Evolutionary conservation across 2,797 vertebrate species (phyloP), one percentile per base, ranked within the genome.

Genomic region (Lagocephalus sceleratus): DNA sequence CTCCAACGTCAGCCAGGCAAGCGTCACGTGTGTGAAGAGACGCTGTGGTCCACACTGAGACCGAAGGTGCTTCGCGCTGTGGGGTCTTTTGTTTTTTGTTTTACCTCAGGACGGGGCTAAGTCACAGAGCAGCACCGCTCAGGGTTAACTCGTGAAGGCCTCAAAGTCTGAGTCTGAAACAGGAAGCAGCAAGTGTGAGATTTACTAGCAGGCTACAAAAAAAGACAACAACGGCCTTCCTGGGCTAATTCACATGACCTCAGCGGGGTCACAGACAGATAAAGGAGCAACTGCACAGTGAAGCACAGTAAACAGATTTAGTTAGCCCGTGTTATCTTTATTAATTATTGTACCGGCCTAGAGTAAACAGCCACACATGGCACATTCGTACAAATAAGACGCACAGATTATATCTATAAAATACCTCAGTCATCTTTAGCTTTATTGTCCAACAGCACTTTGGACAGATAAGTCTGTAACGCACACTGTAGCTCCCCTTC

Each of bases 151-250:
- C 63, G 89, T 90, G 87, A 90, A 92, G 82, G 92, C 91, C 86
- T 92, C 77, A 88, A 92, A 92, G 87, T 93, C 91, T 78, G 91
- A 90, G 73, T 92, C 92, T 93, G 91, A 87, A 92, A 92, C 73
- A 75, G 82, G 78, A 89, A 87, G 88, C 65, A 89, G 78, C 72
- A 83, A 76, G 47, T 73, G 66, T 80, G 55, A 89, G 76, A 86
- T 60, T 86, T 51, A 50, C 19, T 5, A 26, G 47, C 23, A 54
- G 11, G 41, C 35, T 19, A 12, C 6, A 44, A 35, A 19, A 43
- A 32, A 23, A 21, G 35, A 50, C 22, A 47, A 32, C 20, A 40
- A 46, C 22, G 32, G 32, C 14, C 32, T 14, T 35, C 12, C 32
- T 35, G 3, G 32, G 23, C 23, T 25, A 25, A 25, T 25, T 4